Conservation (phyloP, 2,113 vertebrate species). For the Python bivittatus region DNA sequence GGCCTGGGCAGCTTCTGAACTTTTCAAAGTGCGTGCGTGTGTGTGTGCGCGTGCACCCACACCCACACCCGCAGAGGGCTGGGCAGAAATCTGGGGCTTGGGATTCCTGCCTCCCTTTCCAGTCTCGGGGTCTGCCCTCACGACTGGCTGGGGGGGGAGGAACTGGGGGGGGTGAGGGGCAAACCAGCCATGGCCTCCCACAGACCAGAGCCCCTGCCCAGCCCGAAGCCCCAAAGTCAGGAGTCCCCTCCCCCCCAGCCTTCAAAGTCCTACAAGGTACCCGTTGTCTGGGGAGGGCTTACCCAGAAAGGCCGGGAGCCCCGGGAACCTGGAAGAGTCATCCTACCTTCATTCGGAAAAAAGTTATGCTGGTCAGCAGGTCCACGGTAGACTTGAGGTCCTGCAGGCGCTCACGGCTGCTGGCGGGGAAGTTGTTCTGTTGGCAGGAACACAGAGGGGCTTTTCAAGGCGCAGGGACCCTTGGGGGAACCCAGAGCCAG, state of each 20-base stretch:
- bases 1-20: not conserved
- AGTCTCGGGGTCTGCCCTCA: too few relatives aligned
- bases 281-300: not conserved
- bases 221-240: not conserved
- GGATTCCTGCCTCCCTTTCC: not conserved
- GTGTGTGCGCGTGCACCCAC: not conserved
- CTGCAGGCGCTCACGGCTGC: constrained; percentile 90
- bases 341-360: constrained; percentile 98
- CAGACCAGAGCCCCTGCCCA: not conserved
- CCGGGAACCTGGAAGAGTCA: not conserved
- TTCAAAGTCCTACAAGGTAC: not conserved
- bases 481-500: constrained; percentile 11
- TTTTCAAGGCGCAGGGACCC: constrained; percentile 32
- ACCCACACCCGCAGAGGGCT: not conserved
- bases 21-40: not conserved
- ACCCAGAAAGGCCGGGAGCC: not conserved
- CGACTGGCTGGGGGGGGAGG: not conserved
- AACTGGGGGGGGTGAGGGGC: not conserved
- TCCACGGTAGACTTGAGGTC: constrained; percentile 98
- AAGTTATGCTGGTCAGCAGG: constrained; percentile 97
- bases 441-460: constrained; percentile 56
- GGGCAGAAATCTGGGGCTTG: not conserved
- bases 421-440: constrained; percentile 97
- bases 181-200: not conserved
- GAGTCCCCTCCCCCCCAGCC: not conserved